Evolutionary conservation across 1,140 invertebrate genomes (phyloP).

Genomic region (Psilanteris sp.): DNA sequence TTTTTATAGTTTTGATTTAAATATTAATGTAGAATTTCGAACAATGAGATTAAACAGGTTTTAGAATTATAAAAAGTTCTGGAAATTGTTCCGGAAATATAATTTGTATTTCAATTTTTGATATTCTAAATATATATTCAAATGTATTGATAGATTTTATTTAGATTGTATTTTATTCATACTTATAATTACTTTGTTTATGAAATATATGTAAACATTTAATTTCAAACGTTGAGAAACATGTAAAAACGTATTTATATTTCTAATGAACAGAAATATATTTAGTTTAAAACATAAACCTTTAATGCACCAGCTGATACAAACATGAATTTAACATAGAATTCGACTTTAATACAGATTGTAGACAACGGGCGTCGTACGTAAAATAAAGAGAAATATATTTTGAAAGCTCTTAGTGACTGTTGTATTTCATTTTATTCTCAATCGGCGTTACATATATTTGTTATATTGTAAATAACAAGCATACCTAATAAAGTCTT

Average conservation of each 20-base stretch:
- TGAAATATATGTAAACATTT: conserved; percentile 12
- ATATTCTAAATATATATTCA: no score
- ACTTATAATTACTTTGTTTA: not conserved
- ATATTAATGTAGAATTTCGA: no score
- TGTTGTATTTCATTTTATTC: conserved; percentile 14
- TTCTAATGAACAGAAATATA: conserved; percentile 52
- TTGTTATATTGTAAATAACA: no score
- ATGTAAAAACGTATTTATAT: conserved; percentile 24
- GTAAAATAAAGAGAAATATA: conserved; percentile 43
- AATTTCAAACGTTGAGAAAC: no score
- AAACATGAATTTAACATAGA: conserved; percentile 30
- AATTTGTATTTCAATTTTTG: no score
- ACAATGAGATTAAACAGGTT: no score
- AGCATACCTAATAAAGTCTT: no score
- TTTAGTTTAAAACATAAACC: conserved; percentile 47
- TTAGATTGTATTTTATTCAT: not conserved
- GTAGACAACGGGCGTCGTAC: conserved; percentile 29
- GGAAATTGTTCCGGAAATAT: no score
- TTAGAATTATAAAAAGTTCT: no score
- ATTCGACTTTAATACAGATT: conserved; percentile 48
- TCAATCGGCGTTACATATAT: conserved; percentile 17
- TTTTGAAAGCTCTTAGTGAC: conserved; percentile 42
- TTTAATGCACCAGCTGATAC: conserved; percentile 42
- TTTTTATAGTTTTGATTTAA: no score
- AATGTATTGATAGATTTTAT: no score